Base-by-base conservation (phyloP, 2,113 vertebrate species). In the Callipepla californica region DNA sequence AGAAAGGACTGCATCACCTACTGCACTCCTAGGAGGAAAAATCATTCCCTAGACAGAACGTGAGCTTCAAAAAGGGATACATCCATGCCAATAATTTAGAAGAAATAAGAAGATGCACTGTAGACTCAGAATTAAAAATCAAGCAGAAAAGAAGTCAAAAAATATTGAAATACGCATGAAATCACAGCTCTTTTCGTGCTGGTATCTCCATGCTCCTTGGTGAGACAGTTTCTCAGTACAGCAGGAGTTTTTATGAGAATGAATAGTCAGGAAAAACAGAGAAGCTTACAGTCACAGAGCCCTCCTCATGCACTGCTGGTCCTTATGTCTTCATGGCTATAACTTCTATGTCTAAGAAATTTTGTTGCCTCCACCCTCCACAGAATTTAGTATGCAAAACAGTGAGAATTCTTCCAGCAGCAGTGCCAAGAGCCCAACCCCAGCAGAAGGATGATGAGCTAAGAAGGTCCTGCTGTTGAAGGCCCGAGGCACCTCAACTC, bases 101-200 rank as follows among this genome's bases (percentile, higher is more conserved):
- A n/a, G 36, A 69, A 81, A 84, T 34, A 38, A 69, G 47, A 61
- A 76, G 10, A 55, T 45, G 59, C 55, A 40, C 2, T 81, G 25
- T 22, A 91, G 48, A 45, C 48, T 32, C 47, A 65, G 59, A 90
- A 80, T 68, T 81, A 79, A 82, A 65, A 30, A 69, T 53, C 48
- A 87, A 87, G 70, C 34, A 44, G 50, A 62, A 86, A 66, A 82
- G 28, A 25, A 85, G 59, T 40, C 17, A 16, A 85, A 77, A 45
- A 23, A 53, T 11, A 80, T 0, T 77, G 66, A 81, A 83, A 88
- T 40, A 55, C 5, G 67, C 30, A 23, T 6, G 13, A 74, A 73
- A 17, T 12, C 65, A 74, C 34, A 78, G 66, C 48, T 85, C 42
- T 48, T 78, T 62, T 32, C 74, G 55, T 69, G 61, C 34, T 36